These are phyloP conservation scores for Melanocharis versteri DNA, from an alignment of 2,113 vertebrate genomes.

Conservation along the genomic window DNA sequence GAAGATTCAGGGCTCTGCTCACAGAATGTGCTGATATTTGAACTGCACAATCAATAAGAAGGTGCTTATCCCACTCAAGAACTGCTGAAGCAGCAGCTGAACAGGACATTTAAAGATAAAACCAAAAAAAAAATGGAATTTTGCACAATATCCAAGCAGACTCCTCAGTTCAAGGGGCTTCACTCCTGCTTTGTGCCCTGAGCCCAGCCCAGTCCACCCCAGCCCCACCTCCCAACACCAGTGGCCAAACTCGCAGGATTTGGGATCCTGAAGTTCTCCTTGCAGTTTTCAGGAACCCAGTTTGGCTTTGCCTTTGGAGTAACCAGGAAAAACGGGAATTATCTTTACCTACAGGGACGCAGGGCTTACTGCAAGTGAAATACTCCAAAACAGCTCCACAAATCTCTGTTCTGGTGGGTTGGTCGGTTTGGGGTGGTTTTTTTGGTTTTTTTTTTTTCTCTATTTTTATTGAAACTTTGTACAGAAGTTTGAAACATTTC, in stretches of 20 bases:
- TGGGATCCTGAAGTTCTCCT: not conserved
- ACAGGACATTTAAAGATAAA: not conserved
- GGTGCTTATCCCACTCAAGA: not conserved
- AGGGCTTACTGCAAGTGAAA: not conserved
- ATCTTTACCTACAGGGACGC: not conserved
- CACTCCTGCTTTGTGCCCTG: not conserved
- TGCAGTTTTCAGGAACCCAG: not conserved
- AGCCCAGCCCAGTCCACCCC: not conserved
- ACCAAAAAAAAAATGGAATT: not conserved
- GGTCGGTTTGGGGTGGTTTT: not conserved
- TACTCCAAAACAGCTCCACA: conserved; percentile 21
- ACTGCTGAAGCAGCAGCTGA: not conserved
- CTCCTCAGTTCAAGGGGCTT: not conserved
- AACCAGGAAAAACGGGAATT: rapidly evolving
- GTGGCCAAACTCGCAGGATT: not conserved
- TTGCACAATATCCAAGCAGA: not conserved
- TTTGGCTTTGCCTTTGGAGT: not conserved
- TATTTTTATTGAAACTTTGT: conserved; percentile 81
- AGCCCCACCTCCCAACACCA: not conserved
- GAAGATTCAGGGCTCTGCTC: not conserved
- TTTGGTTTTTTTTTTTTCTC: not conserved
- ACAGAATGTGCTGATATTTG: not conserved
- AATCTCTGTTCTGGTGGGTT: not conserved
- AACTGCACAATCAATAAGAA: not conserved
- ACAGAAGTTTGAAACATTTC: conserved; percentile 79